Evolutionary conservation across 2,888 invertebrate genomes (phyloP).

Genomic region (Trissoscelio sp.): DNA sequence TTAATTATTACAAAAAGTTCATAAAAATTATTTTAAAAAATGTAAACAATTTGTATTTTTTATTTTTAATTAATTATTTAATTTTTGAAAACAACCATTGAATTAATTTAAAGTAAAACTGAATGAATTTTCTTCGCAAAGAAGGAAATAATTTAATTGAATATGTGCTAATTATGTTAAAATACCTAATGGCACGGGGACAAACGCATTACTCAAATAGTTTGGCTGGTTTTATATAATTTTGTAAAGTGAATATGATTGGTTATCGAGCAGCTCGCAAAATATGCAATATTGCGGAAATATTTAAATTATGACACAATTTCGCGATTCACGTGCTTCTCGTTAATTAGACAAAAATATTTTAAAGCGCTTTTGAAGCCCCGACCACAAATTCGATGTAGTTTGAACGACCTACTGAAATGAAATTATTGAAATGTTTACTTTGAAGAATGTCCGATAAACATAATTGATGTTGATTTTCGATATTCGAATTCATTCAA

Average conservation of each 20-base stretch:
- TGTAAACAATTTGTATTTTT: too few relatives aligned
- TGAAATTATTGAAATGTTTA: conserved; percentile 19
- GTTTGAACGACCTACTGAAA: conserved; percentile 2
- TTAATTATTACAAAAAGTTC: too few relatives aligned
- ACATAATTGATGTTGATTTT: conserved; percentile 23
- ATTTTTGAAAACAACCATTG: too few relatives aligned
- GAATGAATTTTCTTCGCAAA: too few relatives aligned
- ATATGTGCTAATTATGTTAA: not conserved
- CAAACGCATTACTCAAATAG: conserved; percentile 1
- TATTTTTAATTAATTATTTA: too few relatives aligned
- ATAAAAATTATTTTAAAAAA: too few relatives aligned
- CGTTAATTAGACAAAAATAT: conserved; percentile 30
- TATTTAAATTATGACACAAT: conserved; percentile 22
- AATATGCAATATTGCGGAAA: conserved; percentile 11
- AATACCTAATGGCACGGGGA: not conserved
- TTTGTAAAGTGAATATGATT: conserved; percentile 24
- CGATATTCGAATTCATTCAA: conserved; percentile 4
- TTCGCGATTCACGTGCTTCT: not conserved
- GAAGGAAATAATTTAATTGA: not conserved
- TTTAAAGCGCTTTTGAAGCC: conserved; percentile 7
- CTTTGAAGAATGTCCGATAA: conserved; percentile 16
- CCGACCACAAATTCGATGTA: not conserved
- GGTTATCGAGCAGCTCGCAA: conserved; percentile 8
- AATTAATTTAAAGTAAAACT: too few relatives aligned
- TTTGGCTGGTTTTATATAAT: conserved; percentile 11